Evolutionary conservation across 2,797 vertebrate species (phyloP), one percentile per base, ranked within the genome.

Genomic region (Chelidonichthys spinosus): DNA sequence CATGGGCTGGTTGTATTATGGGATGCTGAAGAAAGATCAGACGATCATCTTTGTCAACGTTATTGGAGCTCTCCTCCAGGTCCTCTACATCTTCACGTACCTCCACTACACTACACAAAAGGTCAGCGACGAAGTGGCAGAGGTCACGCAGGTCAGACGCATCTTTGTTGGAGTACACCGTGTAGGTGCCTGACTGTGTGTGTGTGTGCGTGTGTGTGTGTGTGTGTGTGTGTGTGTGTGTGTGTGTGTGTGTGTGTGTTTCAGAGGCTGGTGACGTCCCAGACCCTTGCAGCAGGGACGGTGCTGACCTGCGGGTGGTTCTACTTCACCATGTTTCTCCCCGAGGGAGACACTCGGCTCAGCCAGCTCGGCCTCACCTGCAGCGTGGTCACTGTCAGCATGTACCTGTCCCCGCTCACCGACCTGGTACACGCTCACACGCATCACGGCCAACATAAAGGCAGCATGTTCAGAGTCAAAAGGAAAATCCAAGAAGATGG

Each of bases 1-100:
- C 93, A 84, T 98, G 54, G 94, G 96, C 54, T 98, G 97, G 97
- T 79, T 97, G 82, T 97, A 96, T 88, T 99, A 98, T 1, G 97
- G 97, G 54, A 76, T 91, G 8, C 87, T 98, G 85, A 98, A 97
- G 87, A 82, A 14, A 0, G 96, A 98, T 2, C 80, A 92, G 44
- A 98, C 96, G 0, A 79, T 99, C 49, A 78, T 97, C 49, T 3
- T 92, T 0, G 96, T 99, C 74, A 99, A 98, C 60, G 2, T 85
- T 0, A 89, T 97, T 0, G 97, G 97, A 3, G 96, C 95, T 0
- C 33, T 90, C 0, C 94, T 98, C 49, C 97, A 98, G 91, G 89
- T 89, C 15, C 83, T 97, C 14, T 98, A 97, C 74, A 96, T 98
- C 65, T 7, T 93, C 54, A 86, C 84, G 1, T 99, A 96, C 73